A percentile compares a stretch with the other conserved stretches of the same genome.
These are phyloP conservation scores for Myotis findleyi DNA, from an alignment of 2,797 vertebrate species.

Conservation along the genomic window DNA sequence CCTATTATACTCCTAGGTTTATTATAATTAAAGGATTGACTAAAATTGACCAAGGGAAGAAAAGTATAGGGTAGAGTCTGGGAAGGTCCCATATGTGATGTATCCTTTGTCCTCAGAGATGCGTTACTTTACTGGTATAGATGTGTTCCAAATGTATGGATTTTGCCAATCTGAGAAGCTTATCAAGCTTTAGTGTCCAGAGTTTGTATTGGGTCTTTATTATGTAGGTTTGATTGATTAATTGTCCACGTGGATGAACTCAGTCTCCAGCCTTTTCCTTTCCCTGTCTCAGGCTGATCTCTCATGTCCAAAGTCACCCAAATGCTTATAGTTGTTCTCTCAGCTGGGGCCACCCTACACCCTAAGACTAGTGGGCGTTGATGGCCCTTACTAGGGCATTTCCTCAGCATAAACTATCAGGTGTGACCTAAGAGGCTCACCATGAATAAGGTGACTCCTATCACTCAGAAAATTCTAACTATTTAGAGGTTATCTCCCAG, in stretches of 20 bases:
- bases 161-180: neutral
- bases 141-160: neutral
- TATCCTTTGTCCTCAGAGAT: neutral
- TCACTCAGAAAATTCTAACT: neutral
- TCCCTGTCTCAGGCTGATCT: neutral
- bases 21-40: neutral
- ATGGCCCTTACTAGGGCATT: neutral
- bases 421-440: neutral
- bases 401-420: neutral
- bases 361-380: neutral
- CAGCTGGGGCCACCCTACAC: neutral
- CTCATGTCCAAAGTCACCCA: neutral
- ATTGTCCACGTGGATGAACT: neutral
- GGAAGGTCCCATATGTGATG: neutral
- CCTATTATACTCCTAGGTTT: neutral
- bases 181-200: neutral
- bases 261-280: neutral
- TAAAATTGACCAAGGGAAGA: neutral
- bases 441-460: neutral
- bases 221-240: no score
- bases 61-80: neutral
- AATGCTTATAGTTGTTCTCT: neutral
- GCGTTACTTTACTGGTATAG: neutral
- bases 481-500: neutral
- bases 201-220: neutral